These are phyloP conservation scores for Pygoscelis adeliae DNA, from an alignment of 2,113 vertebrate genomes.

Conservation along the genomic window DNA sequence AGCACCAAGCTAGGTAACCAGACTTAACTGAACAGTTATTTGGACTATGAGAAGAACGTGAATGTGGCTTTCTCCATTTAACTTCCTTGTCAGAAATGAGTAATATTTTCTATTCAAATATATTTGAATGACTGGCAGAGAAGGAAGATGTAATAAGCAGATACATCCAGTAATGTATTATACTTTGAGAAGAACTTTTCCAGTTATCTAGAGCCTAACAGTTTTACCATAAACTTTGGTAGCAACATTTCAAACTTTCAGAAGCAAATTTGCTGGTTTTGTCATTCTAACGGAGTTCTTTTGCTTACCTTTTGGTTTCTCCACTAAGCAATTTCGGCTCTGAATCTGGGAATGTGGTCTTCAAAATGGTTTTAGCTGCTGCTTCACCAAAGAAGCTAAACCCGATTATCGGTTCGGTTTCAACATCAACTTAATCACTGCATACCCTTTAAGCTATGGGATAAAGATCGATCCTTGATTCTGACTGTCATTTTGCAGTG, in stretches of 20 bases:
- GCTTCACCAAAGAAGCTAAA: not conserved
- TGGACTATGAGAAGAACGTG: slow-evolving; percentile 38
- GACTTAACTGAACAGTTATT: slow-evolving; percentile 23
- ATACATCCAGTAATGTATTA: slow-evolving; percentile 4
- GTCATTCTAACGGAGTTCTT: not conserved
- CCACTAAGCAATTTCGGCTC: not conserved
- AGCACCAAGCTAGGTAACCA: slow-evolving; percentile 43
- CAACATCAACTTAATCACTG: not conserved
- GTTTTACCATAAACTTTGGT: not conserved
- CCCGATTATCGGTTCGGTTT: not conserved
- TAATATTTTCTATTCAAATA: slow-evolving; percentile 31
- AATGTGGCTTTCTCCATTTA: slow-evolving; percentile 41
- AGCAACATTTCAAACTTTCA: not conserved
- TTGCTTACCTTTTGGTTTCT: not conserved
- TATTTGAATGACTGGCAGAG: slow-evolving; percentile 53
- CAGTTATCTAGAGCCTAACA: not conserved
- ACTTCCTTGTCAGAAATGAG: not conserved
- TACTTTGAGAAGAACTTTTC: not conserved
- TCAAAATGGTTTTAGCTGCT: not conserved
- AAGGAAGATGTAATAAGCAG: not conserved
- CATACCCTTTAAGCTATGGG: not conserved
- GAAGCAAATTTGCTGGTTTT: not conserved
- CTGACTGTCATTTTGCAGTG: slow-evolving; percentile 33
- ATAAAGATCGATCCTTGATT: not conserved
- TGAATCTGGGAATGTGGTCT: not conserved